Evolutionary conservation across 2,888 invertebrate genomes (phyloP), one percentile per base, ranked within the genome.

Genomic region (Nebria salina): DNA sequence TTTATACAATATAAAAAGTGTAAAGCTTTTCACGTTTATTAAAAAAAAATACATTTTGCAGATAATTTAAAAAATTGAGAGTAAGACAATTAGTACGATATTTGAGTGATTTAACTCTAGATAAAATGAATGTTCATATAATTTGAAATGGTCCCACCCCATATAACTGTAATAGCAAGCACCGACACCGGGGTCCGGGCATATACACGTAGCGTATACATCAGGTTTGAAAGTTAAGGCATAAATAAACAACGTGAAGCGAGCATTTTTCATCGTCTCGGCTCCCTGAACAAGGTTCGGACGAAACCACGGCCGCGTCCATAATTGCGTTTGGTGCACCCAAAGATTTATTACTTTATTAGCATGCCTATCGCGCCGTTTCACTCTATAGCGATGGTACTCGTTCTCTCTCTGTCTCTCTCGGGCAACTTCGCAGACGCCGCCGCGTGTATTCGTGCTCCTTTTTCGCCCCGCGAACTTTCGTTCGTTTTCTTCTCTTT

Each of bases 291-390:
- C 81, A 76, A n/a, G 26, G 41, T 41, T 73, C 73, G 73, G 41
- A 41, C 43, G 80, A 80, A 75, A 75, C 80, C 80, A 72, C 79
- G 79, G 65, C 73, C 73, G 77, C 74, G 80, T 73, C 81, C 81
- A 76, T 83, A 83, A 83, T 83, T 83, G 83, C 83, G 81, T 83
- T 83, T 83, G 77, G 81, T 83, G 81, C 80, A 80, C 78, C 72
- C 41, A 25, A 81, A 83, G 83, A 83, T 83, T 83, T 83, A 83
- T 83, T 82, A 76, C 83, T 83, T 83, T 83, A 83, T 83, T 83
- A 83, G 82, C 81, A 81, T 81, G 81, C 73, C 81, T 76, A 76
- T 81, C 81, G 41, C 43, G 7, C 13, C 65, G 76, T 80, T 65
- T 75, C 70, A 26, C 26, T 74, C 79, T 54, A 34, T 72, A 11